Evolutionary conservation across 2,113 vertebrate species (phyloP).

Genomic region (human): DNA sequence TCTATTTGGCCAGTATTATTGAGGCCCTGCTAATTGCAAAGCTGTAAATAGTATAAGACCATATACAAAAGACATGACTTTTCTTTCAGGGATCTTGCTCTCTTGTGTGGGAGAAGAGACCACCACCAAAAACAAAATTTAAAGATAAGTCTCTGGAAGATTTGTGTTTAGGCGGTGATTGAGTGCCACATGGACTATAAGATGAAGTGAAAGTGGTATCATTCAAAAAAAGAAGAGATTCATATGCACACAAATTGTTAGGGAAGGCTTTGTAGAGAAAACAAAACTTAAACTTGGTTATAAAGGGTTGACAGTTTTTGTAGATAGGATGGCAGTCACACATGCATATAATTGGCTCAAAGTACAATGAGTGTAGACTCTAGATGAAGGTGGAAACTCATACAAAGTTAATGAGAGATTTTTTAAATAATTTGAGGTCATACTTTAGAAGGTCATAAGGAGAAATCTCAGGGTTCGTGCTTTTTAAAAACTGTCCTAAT

Average conservation of each 20-base stretch:
- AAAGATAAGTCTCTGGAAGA: slow-evolving; percentile 8
- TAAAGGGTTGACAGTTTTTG: slow-evolving; percentile 14
- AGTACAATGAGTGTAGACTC: not conserved
- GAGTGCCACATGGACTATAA: not conserved
- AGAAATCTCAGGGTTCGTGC: not conserved
- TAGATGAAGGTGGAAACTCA: slow-evolving; percentile 25
- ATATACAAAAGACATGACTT: not conserved
- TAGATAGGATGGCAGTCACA: not conserved
- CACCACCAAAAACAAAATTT: slow-evolving; percentile 30
- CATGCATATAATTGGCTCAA: not conserved
- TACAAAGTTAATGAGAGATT: not conserved
- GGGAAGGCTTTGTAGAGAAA: not conserved
- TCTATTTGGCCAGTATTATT: not conserved
- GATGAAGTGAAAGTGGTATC: not conserved
- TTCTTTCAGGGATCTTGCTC: not conserved
- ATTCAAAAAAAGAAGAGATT: not conserved
- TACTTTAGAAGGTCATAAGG: not conserved
- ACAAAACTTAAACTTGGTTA: not conserved
- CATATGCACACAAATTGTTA: not conserved
- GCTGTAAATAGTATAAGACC: not conserved
- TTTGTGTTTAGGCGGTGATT: not conserved
- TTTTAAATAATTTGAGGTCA: slow-evolving; percentile 34
- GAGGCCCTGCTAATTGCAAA: not conserved
- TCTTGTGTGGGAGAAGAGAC: not conserved
- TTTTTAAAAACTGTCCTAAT: slow-evolving; percentile 4